Conservation (phyloP, 1,140 invertebrate species). For the Pentalonia nigronervosa region DNA sequence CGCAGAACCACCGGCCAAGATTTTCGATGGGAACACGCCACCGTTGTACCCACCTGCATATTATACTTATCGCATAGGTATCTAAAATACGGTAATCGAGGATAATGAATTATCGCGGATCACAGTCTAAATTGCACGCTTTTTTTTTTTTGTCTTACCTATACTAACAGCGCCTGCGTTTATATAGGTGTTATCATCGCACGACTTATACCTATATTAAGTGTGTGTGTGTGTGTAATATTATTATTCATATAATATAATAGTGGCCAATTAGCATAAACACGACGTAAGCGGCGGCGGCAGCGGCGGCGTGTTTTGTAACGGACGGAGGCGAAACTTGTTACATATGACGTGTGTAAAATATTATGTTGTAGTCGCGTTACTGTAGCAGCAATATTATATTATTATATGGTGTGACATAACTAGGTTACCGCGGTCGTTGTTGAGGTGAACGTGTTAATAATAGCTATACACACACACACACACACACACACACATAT, state of each 20-base stretch:
- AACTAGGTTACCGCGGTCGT: constrained; percentile 37
- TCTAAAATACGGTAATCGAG: background rate
- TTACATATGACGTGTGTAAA: background rate
- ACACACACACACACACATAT: no score
- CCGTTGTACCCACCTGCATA: no score
- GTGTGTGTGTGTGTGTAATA: background rate
- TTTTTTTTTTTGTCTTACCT: background rate
- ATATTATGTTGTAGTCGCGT: no score
- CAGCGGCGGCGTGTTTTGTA: constrained; percentile 12
- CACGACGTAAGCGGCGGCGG: background rate
- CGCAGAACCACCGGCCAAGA: background rate
- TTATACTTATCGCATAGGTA: background rate
- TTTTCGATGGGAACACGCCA: background rate
- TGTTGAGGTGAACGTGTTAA: constrained; percentile 45
- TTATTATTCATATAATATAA: background rate
- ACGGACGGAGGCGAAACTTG: constrained; percentile 22
- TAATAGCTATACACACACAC: background rate
- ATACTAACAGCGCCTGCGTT: background rate
- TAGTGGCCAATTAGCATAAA: constrained; percentile 38
- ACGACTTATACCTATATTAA: background rate
- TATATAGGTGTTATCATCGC: background rate
- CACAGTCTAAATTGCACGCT: background rate
- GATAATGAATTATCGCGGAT: background rate
- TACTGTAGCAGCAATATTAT: no score
- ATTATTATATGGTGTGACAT: background rate